Conservation (phyloP, 2,888 invertebrate species). For the Atethmia centrago region DNA sequence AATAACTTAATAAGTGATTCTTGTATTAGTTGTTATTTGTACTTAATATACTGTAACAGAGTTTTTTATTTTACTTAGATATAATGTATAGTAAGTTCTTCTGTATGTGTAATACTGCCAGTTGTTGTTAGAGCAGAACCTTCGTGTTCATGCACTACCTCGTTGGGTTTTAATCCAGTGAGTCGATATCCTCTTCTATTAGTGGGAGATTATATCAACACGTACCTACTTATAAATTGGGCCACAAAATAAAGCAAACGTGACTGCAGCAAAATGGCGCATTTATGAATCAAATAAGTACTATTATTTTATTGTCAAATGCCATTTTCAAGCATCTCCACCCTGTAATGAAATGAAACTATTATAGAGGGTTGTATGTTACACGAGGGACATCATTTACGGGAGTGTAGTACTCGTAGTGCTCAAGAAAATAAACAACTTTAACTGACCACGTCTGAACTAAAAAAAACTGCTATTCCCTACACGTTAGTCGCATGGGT, state of each 20-base stretch:
- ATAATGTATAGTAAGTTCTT: constrained; percentile 12
- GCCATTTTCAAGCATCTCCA: too few relatives aligned
- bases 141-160: neutral
- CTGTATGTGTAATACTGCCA: constrained; percentile 3
- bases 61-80: constrained; percentile 32
- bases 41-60: constrained; percentile 24
- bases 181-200: neutral
- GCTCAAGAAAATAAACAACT: too few relatives aligned
- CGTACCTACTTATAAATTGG: neutral
- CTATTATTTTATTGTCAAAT: too few relatives aligned
- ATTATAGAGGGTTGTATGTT: too few relatives aligned
- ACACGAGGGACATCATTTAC: too few relatives aligned
- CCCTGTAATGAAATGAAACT: too few relatives aligned
- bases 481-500: neutral
- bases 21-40: constrained; percentile 13
- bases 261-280: neutral
- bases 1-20: constrained; percentile 29
- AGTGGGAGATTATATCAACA: neutral
- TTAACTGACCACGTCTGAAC: too few relatives aligned
- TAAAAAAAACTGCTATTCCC: too few relatives aligned
- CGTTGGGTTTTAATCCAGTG: neutral
- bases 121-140: neutral
- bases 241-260: neutral
- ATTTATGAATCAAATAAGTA: too few relatives aligned
- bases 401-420: too few relatives aligned